These are phyloP conservation scores for Tringa solitaria DNA, from an alignment of 2,113 vertebrate species.

Conservation along the genomic window DNA sequence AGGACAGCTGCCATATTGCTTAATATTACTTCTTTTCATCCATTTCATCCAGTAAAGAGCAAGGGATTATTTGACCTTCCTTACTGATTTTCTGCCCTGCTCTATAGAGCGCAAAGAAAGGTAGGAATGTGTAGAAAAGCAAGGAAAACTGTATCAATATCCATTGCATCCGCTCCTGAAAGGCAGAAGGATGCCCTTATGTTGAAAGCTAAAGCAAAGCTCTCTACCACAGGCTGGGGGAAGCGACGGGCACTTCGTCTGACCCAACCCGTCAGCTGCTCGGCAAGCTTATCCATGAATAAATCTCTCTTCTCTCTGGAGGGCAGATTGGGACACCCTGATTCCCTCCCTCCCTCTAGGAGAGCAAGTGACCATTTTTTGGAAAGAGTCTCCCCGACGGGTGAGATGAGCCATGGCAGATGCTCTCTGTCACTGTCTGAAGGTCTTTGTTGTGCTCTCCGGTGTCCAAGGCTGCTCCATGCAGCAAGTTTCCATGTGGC, in stretches of 20 bases:
- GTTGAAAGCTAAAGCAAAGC: not conserved
- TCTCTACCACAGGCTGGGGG: not conserved
- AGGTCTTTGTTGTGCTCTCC: not conserved
- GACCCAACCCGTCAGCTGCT: not conserved
- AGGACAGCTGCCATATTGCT: constrained; percentile 9
- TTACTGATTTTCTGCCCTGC: not conserved
- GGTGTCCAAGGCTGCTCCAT: not conserved
- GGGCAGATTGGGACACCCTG: not conserved
- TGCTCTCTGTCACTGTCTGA: not conserved
- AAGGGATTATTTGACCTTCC: not conserved
- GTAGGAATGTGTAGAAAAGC: not conserved
- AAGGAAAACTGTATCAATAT: not conserved
- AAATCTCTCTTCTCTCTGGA: not conserved
- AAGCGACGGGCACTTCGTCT: accelerated
- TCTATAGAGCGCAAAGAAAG: not conserved
- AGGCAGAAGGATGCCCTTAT: not conserved
- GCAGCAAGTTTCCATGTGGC: not conserved
- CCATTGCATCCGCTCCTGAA: not conserved
- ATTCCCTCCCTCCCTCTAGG: not conserved
- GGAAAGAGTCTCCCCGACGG: not conserved
- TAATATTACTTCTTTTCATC: not conserved
- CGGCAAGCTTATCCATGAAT: not conserved
- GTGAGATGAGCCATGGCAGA: constrained; percentile 25
- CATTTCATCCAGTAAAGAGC: not conserved
- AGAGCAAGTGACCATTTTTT: not conserved